These are phyloP conservation scores for Resseliella maxima DNA, from an alignment of 2,888 invertebrate genomes.

Conservation along the genomic window DNA sequence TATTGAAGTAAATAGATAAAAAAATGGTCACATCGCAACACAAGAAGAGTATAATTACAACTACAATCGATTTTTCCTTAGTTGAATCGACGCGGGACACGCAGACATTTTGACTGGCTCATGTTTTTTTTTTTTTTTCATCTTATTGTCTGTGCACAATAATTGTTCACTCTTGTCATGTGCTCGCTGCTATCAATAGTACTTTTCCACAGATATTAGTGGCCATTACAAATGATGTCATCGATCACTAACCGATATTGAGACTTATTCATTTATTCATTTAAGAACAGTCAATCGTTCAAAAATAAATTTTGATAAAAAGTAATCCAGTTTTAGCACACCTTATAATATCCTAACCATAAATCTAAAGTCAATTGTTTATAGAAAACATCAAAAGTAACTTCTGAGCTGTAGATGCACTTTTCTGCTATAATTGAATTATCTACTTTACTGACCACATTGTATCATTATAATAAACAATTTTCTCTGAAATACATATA, in stretches of 20 bases:
- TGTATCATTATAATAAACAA: no score
- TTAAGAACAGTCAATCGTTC: no score
- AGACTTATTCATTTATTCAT: no score
- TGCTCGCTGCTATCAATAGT: background rate
- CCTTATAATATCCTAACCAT: background rate
- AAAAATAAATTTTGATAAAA: no score
- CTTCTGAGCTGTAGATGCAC: background rate
- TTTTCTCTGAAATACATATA: no score
- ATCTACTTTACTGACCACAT: no score
- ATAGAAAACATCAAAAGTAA: background rate
- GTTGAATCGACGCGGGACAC: background rate
- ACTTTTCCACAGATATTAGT: background rate
- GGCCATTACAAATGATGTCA: no score
- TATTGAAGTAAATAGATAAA: background rate
- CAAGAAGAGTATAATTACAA: background rate
- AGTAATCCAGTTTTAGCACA: no score
- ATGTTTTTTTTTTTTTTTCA: background rate
- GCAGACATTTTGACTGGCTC: constrained; percentile 7
- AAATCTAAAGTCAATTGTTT: background rate
- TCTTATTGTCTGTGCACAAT: background rate
- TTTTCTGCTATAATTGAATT: no score
- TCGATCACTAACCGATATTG: no score
- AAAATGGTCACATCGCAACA: constrained; percentile 21
- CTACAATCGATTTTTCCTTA: background rate
- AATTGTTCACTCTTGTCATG: background rate